These are phyloP conservation scores for Pyrochroa serraticornis DNA, from an alignment of 2,888 invertebrate species.

Conservation along the genomic window DNA sequence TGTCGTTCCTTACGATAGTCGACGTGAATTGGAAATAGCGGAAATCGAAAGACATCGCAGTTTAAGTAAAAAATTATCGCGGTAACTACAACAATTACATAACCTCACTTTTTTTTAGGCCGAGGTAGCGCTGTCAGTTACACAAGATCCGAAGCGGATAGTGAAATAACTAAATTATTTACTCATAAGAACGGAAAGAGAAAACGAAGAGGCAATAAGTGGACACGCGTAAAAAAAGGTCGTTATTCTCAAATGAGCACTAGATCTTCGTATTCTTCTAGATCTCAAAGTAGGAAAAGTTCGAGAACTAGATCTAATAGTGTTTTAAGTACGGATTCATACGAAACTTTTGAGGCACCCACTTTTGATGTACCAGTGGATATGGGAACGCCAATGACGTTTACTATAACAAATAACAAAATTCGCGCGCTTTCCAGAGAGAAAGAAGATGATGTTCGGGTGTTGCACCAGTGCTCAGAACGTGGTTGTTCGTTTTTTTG, in stretches of 20 bases:
- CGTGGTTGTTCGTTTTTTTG: conserved; percentile 21
- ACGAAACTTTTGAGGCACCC: conserved; percentile 7
- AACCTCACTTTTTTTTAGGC: conserved; percentile 8
- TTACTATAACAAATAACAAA: neutral
- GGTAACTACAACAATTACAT: neutral
- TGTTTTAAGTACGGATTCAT: conserved; percentile 11
- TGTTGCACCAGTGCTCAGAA: conserved; percentile 22
- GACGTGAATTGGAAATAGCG: neutral
- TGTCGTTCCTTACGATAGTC: conserved; percentile 13
- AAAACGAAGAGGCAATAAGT: conserved; percentile 14
- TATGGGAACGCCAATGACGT: neutral
- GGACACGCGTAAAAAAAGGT: conserved; percentile 14
- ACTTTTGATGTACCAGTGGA: neutral
- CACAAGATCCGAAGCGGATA: conserved; percentile 12
- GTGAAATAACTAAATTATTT: conserved; percentile 13
- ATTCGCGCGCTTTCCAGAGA: conserved; percentile 9
- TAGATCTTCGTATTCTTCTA: neutral
- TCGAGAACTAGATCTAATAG: neutral
- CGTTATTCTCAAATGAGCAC: conserved; percentile 7
- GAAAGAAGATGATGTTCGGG: conserved; percentile 8
- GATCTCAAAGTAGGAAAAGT: neutral
- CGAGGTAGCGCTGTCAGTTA: neutral
- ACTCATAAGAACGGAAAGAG: neutral
- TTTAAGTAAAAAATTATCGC: conserved; percentile 5
- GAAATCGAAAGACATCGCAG: conserved; percentile 9